These are phyloP conservation scores for Scleropages formosus DNA, from an alignment of 2,797 vertebrate species.

Conservation along the genomic window DNA sequence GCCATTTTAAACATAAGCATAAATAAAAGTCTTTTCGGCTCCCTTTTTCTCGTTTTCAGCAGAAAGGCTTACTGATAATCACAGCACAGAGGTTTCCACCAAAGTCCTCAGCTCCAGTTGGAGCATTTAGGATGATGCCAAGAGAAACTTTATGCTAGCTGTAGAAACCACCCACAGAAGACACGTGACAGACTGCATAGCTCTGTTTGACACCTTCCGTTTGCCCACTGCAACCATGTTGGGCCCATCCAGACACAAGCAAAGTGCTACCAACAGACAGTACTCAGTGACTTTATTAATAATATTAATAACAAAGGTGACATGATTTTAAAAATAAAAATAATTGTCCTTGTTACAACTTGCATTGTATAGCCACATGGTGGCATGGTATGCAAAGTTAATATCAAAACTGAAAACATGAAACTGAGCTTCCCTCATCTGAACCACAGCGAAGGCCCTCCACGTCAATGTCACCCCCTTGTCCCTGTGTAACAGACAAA, in stretches of 20 bases:
- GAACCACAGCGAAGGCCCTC: conserved; percentile 51
- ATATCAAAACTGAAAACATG: conserved; percentile 41
- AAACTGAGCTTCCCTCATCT: background rate
- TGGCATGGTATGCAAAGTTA: conserved; percentile 73
- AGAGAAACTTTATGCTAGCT: background rate
- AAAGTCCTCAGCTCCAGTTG: background rate
- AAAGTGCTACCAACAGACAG: conserved; percentile 50
- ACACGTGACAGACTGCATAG: background rate
- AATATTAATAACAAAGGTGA: conserved; percentile 6
- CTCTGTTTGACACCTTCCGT: background rate
- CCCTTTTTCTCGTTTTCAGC: background rate
- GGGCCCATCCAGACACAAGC: too few relatives aligned
- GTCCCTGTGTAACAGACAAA: conserved; percentile 65
- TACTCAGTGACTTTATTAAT: conserved; percentile 79
- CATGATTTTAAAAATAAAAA: conserved; percentile 60
- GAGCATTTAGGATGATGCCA: background rate
- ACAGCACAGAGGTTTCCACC: background rate
- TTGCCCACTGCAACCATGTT: background rate
- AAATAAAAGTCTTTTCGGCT: too few relatives aligned
- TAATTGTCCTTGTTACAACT: conserved; percentile 68
- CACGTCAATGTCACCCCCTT: conserved; percentile 51
- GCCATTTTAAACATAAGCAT: too few relatives aligned
- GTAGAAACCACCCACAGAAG: background rate
- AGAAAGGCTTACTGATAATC: background rate
- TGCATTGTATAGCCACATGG: conserved; percentile 76